Evolutionary conservation across 2,113 vertebrate species (phyloP), one percentile per base, ranked within the genome.

Genomic region (Ondatra zibethicus): DNA sequence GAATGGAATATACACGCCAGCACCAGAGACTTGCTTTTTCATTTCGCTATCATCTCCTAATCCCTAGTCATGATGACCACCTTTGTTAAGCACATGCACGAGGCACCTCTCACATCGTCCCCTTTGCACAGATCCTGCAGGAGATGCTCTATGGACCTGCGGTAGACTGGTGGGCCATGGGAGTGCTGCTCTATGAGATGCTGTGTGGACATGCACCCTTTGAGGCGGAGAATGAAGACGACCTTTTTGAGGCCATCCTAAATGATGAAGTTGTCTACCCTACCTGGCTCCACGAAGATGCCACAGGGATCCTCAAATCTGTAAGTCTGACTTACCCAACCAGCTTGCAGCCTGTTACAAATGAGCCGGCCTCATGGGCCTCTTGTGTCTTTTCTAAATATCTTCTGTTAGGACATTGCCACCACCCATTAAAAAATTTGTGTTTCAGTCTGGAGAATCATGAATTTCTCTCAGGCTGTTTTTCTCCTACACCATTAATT

Each of bases 111-210:
- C 90, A 73, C 4, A 0, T 8, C 3, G 7, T 13, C 72, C 17
- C 21, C 52, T 93, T 17, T 75, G 55, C 93, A 31, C 96, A 99
- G 99, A 99, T 99, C 97, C 99, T 99, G 52, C 99, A 99, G 97
- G 99, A 99, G 98, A 99, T 99, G 99, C 98, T 99, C 25, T 99
- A 99, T 0, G 99, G 99, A n/a, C 99, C 99, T 0, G 99, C 99
- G 0, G 99, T 99, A 11, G 99, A 99, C 96, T 99, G 99, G 99
- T 99, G 99, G 99, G 99, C 99, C 1, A 99, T 99, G 93, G 99
- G 99, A 0, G 99, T 99, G 96, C 98, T 99, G 68, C 99, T 99
- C 11, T 99, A 99, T 0, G 99, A 99, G 98, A 99, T 99, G 99
- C 99, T 99, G 5, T 99, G 99, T 0, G 99, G 99, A 73, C 99